A percentile compares a stretch with the other conserved stretches of the same genome.
These are phyloP conservation scores for Leptinotarsa texana DNA, from an alignment of 1,140 invertebrate genomes.

Conservation along the genomic window DNA sequence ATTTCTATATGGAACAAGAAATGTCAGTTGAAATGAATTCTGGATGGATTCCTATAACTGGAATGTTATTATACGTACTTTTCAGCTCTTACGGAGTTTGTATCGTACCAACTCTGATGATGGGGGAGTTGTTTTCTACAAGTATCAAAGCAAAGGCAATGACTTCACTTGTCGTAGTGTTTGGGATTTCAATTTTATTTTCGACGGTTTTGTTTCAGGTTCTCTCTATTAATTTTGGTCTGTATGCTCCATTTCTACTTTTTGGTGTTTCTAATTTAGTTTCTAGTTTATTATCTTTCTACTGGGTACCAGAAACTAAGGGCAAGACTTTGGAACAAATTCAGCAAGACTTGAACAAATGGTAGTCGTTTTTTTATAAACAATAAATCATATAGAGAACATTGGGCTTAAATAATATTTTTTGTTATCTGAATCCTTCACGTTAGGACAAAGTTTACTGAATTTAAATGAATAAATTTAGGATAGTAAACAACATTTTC, in stretches of 20 bases:
- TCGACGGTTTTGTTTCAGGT: conserved; percentile 52
- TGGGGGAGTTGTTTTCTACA: conserved; percentile 48
- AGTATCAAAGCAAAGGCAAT: conserved; percentile 48
- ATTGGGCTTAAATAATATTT: too few species aligned
- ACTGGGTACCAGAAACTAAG: conserved; percentile 88
- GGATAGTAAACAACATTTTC: too few species aligned
- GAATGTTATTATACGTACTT: conserved; percentile 41
- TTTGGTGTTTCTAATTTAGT: conserved; percentile 73
- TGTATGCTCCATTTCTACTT: conserved; percentile 76
- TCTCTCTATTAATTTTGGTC: conserved; percentile 61
- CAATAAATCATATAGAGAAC: too few species aligned
- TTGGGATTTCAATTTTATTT: conserved; percentile 42
- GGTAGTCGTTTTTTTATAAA: too few species aligned
- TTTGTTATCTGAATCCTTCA: too few species aligned
- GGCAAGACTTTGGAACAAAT: conserved; percentile 75
- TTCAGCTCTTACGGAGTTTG: conserved; percentile 39
- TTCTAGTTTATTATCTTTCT: conserved; percentile 75
- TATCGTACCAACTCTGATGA: conserved; percentile 44
- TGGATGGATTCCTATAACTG: conserved; percentile 46
- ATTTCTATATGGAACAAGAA: conserved; percentile 40
- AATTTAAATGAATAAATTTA: too few species aligned
- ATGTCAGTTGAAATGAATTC: conserved; percentile 34
- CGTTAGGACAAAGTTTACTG: too few species aligned
- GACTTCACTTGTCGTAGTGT: conserved; percentile 37
- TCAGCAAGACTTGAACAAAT: not conserved